Conservation (phyloP, 2,113 vertebrate genomes). For the Motacilla tschutschensis region DNA sequence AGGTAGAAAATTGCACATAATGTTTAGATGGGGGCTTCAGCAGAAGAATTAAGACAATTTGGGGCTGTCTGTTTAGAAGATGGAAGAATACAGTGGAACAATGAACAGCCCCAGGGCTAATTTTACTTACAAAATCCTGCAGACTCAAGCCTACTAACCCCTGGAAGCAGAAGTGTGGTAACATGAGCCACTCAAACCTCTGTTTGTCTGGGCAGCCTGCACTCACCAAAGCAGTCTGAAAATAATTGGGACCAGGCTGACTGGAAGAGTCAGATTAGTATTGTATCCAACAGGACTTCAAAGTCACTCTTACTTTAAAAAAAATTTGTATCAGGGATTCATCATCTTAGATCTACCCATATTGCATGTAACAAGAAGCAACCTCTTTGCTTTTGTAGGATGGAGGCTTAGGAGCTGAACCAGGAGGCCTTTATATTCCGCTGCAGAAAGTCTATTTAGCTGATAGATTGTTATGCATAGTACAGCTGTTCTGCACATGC, state of each 20-base stretch:
- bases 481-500: background rate
- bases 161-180: background rate
- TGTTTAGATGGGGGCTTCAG: background rate
- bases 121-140: background rate
- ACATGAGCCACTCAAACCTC: background rate
- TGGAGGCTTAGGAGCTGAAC: background rate
- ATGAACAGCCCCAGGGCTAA: background rate
- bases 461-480: background rate
- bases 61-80: background rate
- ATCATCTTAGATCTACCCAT: background rate
- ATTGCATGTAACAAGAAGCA: background rate
- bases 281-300: background rate
- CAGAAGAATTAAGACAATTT: background rate
- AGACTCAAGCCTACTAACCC: background rate
- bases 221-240: background rate
- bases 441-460: background rate
- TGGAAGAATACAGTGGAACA: background rate
- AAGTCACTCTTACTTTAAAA: background rate
- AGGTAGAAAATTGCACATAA: background rate
- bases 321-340: background rate
- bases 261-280: background rate
- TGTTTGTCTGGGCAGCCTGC: background rate
- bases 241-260: background rate
- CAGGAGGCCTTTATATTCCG: background rate
- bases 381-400: background rate